phyloP scores from a whole-genome alignment of 2,888 invertebrate species.

The Oligia fasciuncula region DNA sequence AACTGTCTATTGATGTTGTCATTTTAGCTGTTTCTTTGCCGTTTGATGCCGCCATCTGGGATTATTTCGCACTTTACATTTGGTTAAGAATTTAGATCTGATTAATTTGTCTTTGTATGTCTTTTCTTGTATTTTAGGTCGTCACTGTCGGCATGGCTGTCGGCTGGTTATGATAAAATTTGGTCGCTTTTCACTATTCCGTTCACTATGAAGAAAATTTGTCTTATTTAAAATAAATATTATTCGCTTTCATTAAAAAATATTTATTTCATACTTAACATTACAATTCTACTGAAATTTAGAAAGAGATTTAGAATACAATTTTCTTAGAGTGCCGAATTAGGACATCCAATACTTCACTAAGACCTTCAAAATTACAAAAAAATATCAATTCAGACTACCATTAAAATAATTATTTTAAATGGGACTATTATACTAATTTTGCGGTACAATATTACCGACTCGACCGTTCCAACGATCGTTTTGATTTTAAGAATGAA shows the following conservation, averaged over 20 bases:
- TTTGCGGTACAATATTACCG: conserved; percentile 29
- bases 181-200: not conserved
- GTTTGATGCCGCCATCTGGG: conserved; percentile 85
- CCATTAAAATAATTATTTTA: conserved; percentile 35
- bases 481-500: conserved; percentile 46
- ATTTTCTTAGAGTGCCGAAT: not conserved
- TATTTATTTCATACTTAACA: not conserved
- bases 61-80: conserved; percentile 40
- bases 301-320: not conserved
- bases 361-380: not conserved
- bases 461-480: conserved; percentile 20
- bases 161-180: not conserved
- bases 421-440: conserved; percentile 32
- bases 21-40: conserved; percentile 85
- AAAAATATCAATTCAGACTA: conserved; percentile 25
- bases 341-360: not conserved
- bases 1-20: conserved; percentile 86
- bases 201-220: not conserved
- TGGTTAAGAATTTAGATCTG: not conserved
- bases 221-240: not conserved
- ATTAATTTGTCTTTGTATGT: not conserved
- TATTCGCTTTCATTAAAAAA: not conserved
- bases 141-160: not conserved
- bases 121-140: not conserved
- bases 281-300: not conserved